Evolutionary conservation across 2,888 invertebrate genomes (phyloP), one percentile per base, ranked within the genome.

Genomic region (Minunthozetes semirufus): DNA sequence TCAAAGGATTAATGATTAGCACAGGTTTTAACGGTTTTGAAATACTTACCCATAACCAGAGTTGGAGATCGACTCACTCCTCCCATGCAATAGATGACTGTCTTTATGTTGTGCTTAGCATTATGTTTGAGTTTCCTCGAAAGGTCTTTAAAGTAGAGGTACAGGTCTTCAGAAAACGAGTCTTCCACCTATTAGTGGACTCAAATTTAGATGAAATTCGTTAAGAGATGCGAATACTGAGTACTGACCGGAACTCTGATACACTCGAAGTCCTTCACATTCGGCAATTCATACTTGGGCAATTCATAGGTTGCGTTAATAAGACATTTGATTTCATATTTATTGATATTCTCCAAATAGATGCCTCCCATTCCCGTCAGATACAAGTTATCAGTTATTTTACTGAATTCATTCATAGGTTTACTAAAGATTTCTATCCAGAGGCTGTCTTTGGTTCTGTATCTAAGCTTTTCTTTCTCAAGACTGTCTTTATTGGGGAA

Each of bases 71-170:
- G 86, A 78, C 92, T 92, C 4, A 94, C 90, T 0, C 94, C 94
- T 0, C 94, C 94, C 1, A 94, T 91, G 81, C 94, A 95, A 81
- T 94, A 70, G 0, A 74, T 70, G 3, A 74, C 68, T 13, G 33
- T 29, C 22, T 50, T 42, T 33, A 27, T 46, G 19, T 46, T 29
- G n/a, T 70, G 27, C 22, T 27, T 48, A 1, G 22, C 11, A 46
- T 38, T 46, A 27, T 38, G 6, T 9, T 66, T 0, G 8, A 74
- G 33, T 50, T 42, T 74, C 9, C 70, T 70, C 4, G 56, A 27
- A 15, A 13, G 27, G 9, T 19, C 15, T 27, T 70, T 42, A 13
- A 42, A 42, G 11, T 42, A 42, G 1, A 1, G 42, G 42, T 9
- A 4, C 11, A 42, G 11, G 11, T 42, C 42, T 8, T 42, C 42